phyloP scores from a whole-genome alignment of 2,888 invertebrate genomes.

The Drosophila affinis region DNA sequence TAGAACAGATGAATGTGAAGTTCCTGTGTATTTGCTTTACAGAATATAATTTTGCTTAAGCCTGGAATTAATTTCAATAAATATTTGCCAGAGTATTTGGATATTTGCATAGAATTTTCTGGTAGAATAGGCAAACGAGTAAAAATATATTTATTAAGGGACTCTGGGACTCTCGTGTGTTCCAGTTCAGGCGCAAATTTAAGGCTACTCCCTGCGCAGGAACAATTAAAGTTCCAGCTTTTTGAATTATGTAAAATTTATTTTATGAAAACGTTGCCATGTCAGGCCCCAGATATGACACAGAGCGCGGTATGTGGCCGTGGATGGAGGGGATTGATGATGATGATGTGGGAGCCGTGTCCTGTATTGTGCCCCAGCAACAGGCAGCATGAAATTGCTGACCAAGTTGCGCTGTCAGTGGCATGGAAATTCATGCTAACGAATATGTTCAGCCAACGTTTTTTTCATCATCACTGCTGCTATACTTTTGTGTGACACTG shows the following conservation, averaged over 20 bases:
- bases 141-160: slow-evolving; percentile 12
- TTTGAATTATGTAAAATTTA: slow-evolving; percentile 58
- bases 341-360: neutral
- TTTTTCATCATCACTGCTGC: too few species aligned
- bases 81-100: slow-evolving; percentile 6
- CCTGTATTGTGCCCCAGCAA: slow-evolving; percentile 17
- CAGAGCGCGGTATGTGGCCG: neutral
- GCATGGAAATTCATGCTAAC: slow-evolving; percentile 9
- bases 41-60: slow-evolving; percentile 34
- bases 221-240: slow-evolving; percentile 37
- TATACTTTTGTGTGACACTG: neutral
- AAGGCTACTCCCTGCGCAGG: neutral
- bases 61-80: slow-evolving; percentile 30
- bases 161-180: neutral
- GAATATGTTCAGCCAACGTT: slow-evolving; percentile 2
- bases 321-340: neutral
- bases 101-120: slow-evolving; percentile 35
- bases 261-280: slow-evolving; percentile 55
- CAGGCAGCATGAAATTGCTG: slow-evolving; percentile 25
- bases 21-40: neutral
- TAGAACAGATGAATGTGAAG: neutral
- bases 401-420: slow-evolving; percentile 33
- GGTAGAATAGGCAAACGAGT: neutral
- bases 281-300: slow-evolving; percentile 26
- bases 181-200: slow-evolving; percentile 1